A percentile compares a stretch with the other conserved stretches of the same genome.
phyloP scores from a whole-genome alignment of 1,140 invertebrate genomes.

The Antheraea mylitta region DNA sequence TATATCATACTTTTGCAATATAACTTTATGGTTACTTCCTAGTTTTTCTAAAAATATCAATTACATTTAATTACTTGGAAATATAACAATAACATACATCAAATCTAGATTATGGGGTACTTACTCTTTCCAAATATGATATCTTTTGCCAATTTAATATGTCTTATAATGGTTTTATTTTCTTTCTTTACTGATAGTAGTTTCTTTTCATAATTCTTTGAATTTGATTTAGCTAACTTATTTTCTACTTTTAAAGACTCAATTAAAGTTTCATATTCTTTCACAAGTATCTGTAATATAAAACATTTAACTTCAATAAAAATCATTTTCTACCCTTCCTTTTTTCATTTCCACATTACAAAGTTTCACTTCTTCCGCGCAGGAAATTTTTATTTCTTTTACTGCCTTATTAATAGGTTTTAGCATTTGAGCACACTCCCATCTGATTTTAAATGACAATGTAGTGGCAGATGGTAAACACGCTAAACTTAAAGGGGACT shows the following conservation, averaged over 20 bases:
- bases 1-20: slow-evolving; percentile 45
- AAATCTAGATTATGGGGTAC: slow-evolving; percentile 21
- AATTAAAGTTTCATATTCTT: slow-evolving; percentile 48
- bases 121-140: slow-evolving; percentile 51
- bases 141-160: slow-evolving; percentile 36
- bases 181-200: slow-evolving; percentile 35
- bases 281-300: slow-evolving; percentile 44
- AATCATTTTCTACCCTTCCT: too few species aligned
- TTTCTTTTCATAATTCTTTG: slow-evolving; percentile 34
- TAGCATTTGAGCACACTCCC: too few species aligned
- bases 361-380: too few species aligned
- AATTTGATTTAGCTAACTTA: slow-evolving; percentile 33
- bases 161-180: slow-evolving; percentile 35
- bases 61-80: background rate
- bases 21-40: slow-evolving; percentile 26
- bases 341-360: too few species aligned
- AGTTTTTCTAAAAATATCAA: slow-evolving; percentile 43
- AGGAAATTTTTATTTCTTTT: too few species aligned
- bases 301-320: too few species aligned
- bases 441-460: too few species aligned
- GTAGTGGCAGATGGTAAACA: too few species aligned
- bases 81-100: background rate
- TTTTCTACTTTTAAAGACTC: slow-evolving; percentile 49
- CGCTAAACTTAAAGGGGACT: too few species aligned
- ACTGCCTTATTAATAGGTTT: too few species aligned